Evolutionary conservation across 2,113 vertebrate genomes (phyloP).

Genomic region (Nestor notabilis): DNA sequence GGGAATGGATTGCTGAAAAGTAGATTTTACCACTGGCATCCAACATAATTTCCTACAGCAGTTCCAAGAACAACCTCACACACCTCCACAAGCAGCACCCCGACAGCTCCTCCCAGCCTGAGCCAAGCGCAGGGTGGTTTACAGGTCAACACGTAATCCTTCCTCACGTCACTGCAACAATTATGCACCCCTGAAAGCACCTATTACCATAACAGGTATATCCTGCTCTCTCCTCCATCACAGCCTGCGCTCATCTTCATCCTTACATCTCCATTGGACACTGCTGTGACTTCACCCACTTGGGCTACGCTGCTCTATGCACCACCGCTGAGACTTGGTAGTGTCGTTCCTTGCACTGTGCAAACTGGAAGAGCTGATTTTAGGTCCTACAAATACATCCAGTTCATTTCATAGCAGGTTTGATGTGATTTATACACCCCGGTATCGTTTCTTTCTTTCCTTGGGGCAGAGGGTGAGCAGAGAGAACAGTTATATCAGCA

Average conservation of each 20-base stretch:
- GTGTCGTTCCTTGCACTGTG: accelerated
- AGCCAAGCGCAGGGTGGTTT: background rate
- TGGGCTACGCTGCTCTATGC: accelerated
- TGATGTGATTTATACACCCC: background rate
- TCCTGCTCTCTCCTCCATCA: background rate
- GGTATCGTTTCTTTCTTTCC: background rate
- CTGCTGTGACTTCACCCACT: background rate
- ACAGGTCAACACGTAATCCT: background rate
- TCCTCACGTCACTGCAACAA: background rate
- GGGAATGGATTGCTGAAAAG: background rate
- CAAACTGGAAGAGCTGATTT: background rate
- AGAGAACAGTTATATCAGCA: background rate
- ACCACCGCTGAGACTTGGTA: accelerated
- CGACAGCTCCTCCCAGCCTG: background rate
- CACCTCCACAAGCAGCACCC: accelerated
- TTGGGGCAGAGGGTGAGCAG: background rate
- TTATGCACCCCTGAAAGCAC: background rate
- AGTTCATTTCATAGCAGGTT: background rate
- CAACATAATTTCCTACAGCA: background rate
- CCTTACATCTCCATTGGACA: accelerated
- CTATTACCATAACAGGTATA: background rate
- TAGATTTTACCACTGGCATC: background rate
- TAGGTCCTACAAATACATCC: accelerated
- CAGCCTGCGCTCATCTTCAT: accelerated
- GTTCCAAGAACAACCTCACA: background rate